Evolutionary conservation across 2,888 invertebrate species (phyloP).

Genomic region (Oegoconia quadripuncta): DNA sequence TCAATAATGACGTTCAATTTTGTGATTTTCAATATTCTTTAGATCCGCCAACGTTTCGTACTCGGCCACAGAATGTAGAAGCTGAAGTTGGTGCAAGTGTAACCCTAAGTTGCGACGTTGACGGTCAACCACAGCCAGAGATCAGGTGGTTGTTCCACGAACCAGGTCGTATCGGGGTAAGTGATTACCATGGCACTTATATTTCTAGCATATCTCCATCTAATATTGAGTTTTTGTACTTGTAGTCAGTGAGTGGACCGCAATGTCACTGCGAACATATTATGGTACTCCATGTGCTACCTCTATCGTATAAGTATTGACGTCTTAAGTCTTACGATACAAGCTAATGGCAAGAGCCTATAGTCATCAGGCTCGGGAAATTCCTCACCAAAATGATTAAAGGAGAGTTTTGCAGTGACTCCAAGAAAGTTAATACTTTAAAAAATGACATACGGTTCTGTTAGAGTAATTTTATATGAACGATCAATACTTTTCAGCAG

Average conservation of each 20-base stretch:
- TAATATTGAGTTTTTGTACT: too few species aligned
- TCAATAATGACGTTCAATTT: too few species aligned
- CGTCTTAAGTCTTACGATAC: too few species aligned
- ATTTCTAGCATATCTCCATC: neutral
- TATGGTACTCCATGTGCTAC: too few species aligned
- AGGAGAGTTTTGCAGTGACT: too few species aligned
- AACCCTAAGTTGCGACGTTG: constrained; percentile 91
- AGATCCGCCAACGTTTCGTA: constrained; percentile 91
- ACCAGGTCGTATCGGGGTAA: constrained; percentile 80
- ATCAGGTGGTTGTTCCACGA: constrained; percentile 93
- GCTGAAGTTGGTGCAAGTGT: constrained; percentile 88
- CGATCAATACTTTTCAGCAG: constrained; percentile 87
- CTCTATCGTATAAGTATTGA: too few species aligned
- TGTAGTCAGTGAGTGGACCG: too few species aligned
- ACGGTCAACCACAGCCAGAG: constrained; percentile 93
- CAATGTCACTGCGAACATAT: too few species aligned
- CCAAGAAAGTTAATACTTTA: too few species aligned
- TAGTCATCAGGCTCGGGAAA: too few species aligned
- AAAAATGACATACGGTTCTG: neutral
- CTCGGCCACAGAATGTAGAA: constrained; percentile 87
- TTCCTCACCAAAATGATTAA: too few species aligned
- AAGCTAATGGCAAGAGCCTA: too few species aligned
- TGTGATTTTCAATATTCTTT: constrained; percentile 17
- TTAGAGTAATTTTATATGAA: constrained; percentile 45
- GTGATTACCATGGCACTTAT: constrained; percentile 59